Conservation (phyloP, 2,113 vertebrate genomes). For the Pristiophorus japonicus region DNA sequence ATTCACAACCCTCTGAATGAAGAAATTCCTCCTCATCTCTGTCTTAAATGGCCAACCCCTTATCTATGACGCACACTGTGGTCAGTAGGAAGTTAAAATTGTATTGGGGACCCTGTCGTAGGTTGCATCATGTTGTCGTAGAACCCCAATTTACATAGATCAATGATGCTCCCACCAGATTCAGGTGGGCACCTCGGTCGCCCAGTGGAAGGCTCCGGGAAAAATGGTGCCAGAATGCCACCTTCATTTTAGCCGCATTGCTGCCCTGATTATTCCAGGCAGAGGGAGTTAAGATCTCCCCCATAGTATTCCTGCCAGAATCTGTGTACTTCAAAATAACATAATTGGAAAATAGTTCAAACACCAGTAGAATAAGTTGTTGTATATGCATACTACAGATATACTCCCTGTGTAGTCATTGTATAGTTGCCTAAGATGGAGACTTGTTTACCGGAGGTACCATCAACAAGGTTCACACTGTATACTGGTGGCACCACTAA, state of each 20-base stretch:
- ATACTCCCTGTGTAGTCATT: too few relatives aligned
- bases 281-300: background rate
- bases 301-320: too few relatives aligned
- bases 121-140: too few relatives aligned
- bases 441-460: too few relatives aligned
- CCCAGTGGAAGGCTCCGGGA: background rate
- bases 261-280: background rate
- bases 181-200: background rate
- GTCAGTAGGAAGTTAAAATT: background rate
- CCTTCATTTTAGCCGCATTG: background rate
- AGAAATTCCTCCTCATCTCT: too few relatives aligned
- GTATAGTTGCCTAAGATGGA: too few relatives aligned
- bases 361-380: too few relatives aligned
- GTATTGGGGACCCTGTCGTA: background rate
- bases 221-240: background rate
- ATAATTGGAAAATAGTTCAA: background rate
- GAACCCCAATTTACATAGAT: background rate
- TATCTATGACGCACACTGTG: background rate
- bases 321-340: background rate
- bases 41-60: too few relatives aligned
- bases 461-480: too few relatives aligned
- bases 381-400: too few relatives aligned
- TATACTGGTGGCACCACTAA: too few relatives aligned
- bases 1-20: too few relatives aligned
- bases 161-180: background rate